Evolutionary conservation across 2,888 invertebrate species (phyloP).

Genomic region (Nomada ruficornis): DNA sequence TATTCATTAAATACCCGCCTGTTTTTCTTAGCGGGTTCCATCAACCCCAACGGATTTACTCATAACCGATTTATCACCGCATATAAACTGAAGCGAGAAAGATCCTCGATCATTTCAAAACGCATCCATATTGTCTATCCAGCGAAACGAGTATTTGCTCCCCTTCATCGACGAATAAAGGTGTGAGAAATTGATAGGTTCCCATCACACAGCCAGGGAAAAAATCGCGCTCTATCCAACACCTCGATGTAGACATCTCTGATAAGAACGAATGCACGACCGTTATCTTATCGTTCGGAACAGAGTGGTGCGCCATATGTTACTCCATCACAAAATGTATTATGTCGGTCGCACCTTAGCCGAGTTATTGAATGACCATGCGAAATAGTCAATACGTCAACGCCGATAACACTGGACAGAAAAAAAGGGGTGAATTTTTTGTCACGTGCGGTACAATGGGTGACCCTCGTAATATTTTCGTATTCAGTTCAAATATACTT

Average conservation of each 20-base stretch:
- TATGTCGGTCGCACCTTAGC: slow-evolving; percentile 47
- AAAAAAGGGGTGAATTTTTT: too few relatives aligned
- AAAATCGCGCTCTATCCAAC: slow-evolving; percentile 57
- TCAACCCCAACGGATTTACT: neutral
- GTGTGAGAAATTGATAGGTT: slow-evolving; percentile 43
- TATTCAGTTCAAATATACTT: too few relatives aligned
- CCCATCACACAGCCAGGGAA: slow-evolving; percentile 36
- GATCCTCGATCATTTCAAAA: neutral
- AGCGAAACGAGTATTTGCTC: slow-evolving; percentile 7
- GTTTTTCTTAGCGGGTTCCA: neutral
- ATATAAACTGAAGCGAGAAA: neutral
- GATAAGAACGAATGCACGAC: slow-evolving; percentile 77
- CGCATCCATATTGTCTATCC: neutral
- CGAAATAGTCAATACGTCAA: slow-evolving; percentile 47
- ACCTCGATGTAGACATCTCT: slow-evolving; percentile 52
- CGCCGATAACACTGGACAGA: slow-evolving; percentile 24
- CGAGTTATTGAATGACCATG: slow-evolving; percentile 66
- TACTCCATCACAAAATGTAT: slow-evolving; percentile 75
- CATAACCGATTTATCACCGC: slow-evolving; percentile 1
- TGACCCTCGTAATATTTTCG: too few relatives aligned
- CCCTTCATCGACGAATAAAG: neutral
- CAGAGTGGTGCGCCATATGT: slow-evolving; percentile 71
- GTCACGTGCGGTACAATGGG: too few relatives aligned
- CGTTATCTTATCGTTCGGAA: slow-evolving; percentile 78
- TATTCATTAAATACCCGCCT: neutral